These are phyloP conservation scores for Todiramphus chloris DNA, from an alignment of 2,113 vertebrate genomes.

Conservation along the genomic window DNA sequence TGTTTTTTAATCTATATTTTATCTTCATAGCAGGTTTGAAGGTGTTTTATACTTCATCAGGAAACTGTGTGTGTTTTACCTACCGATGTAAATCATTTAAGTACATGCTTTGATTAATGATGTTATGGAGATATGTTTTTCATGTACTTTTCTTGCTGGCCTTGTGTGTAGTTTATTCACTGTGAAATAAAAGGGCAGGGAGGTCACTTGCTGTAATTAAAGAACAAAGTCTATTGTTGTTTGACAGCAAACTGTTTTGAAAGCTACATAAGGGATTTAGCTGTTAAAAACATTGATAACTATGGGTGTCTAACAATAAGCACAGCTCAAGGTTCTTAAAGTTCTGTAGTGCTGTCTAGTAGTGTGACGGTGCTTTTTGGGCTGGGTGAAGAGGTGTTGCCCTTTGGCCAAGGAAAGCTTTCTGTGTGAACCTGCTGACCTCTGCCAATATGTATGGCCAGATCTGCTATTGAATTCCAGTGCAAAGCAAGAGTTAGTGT, in stretches of 20 bases:
- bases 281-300: conserved; percentile 76
- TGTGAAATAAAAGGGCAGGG: conserved; percentile 74
- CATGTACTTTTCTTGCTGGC: conserved; percentile 20
- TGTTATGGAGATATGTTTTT: conserved; percentile 51
- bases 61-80: conserved; percentile 37
- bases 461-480: conserved; percentile 14
- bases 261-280: conserved; percentile 79
- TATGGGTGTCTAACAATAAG: conserved; percentile 68
- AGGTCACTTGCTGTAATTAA: conserved; percentile 80
- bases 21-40: not conserved
- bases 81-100: conserved; percentile 54
- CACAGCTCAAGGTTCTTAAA: conserved; percentile 62
- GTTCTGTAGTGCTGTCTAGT: conserved; percentile 58
- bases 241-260: conserved; percentile 79
- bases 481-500: not conserved
- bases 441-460: conserved; percentile 14
- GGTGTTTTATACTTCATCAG: not conserved
- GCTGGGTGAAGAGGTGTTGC: conserved; percentile 59
- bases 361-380: conserved; percentile 62
- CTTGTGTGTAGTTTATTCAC: conserved; percentile 73
- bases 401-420: conserved; percentile 55
- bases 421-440: conserved; percentile 58
- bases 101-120: conserved; percentile 69
- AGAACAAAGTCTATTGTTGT: conserved; percentile 82
- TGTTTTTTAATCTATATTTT: not conserved